These are phyloP conservation scores for Taxidea taxus DNA, from an alignment of 2,113 vertebrate species.

Conservation along the genomic window DNA sequence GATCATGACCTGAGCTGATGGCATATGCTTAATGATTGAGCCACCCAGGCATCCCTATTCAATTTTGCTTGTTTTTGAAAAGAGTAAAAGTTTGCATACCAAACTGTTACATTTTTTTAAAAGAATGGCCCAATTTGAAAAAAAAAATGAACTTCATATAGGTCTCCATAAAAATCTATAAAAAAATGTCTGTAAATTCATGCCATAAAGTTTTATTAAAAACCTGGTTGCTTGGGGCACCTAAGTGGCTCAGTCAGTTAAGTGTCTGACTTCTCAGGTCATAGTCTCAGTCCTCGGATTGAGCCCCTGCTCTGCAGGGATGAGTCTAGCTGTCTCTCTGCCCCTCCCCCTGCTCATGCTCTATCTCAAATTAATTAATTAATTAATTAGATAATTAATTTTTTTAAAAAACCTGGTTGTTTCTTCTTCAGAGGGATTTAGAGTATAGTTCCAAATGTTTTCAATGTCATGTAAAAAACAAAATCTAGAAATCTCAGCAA, in stretches of 20 bases:
- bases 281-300: neutral
- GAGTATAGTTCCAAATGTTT: neutral
- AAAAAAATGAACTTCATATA: neutral
- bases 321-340: neutral
- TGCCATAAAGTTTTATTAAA: constrained; percentile 2
- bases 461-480: neutral
- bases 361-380: neutral
- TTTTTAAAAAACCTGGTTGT: neutral
- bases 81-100: neutral
- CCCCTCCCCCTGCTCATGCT: neutral
- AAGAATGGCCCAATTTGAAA: neutral
- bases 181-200: neutral
- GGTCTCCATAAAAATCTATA: neutral
- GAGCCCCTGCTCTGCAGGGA: neutral
- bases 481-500: neutral
- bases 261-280: neutral
- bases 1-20: too few relatives aligned
- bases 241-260: neutral
- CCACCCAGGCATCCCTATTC: neutral
- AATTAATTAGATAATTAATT: neutral
- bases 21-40: too few relatives aligned
- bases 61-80: neutral
- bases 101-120: neutral
- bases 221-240: neutral
- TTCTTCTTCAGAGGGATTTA: neutral